phyloP scores from a whole-genome alignment of 2,797 vertebrate species.

The Myiotriccus ornatus region DNA sequence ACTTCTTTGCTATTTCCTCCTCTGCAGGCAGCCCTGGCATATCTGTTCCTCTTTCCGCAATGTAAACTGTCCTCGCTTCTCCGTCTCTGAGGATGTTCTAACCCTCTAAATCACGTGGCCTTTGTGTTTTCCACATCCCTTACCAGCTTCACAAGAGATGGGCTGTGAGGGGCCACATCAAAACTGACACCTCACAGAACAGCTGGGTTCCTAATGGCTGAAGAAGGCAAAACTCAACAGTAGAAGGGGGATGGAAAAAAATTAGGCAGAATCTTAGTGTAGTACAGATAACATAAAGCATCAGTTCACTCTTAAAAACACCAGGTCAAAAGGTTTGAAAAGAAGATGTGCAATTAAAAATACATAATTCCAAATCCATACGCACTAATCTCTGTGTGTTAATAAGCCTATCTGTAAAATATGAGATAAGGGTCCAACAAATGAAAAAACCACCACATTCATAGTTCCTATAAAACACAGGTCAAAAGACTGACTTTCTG shows the following conservation, averaged over 20 bases:
- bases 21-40: background rate
- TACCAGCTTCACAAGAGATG: background rate
- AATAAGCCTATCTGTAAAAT: background rate
- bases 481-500: conserved; percentile 38
- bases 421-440: conserved; percentile 12
- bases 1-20: background rate
- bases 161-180: background rate
- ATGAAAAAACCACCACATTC: background rate
- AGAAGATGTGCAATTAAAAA: conserved; percentile 2
- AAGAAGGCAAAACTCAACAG: background rate
- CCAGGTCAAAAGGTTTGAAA: background rate
- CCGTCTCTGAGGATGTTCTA: background rate
- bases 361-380: background rate
- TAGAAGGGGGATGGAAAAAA: background rate
- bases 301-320: background rate
- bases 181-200: background rate
- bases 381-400: background rate
- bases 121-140: background rate
- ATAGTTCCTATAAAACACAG: conserved; percentile 50
- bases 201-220: background rate
- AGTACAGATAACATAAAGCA: background rate
- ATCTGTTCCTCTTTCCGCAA: background rate
- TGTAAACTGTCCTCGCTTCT: background rate
- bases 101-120: background rate
- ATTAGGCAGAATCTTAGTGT: background rate